Evolutionary conservation across 2,888 invertebrate species (phyloP).

Genomic region (Cheiracanthium punctorium): DNA sequence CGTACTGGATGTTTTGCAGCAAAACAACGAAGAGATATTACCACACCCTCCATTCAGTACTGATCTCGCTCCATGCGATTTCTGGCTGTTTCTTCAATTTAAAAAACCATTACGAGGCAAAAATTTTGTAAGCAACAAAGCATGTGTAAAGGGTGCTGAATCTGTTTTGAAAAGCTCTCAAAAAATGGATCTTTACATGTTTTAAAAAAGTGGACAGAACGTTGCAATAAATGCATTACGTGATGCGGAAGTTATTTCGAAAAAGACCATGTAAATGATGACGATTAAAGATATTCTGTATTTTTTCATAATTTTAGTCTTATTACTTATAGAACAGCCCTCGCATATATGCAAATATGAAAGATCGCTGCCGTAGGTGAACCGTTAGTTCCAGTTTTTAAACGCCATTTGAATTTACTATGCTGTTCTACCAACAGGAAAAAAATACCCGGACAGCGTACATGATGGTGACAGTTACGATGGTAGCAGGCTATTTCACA

Average conservation of each 20-base stretch:
- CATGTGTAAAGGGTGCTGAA: not conserved
- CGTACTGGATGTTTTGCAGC: not conserved
- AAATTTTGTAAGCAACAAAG: not conserved
- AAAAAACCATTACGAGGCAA: not conserved
- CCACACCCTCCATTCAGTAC: not conserved
- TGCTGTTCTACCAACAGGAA: no score
- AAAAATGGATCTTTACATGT: not conserved
- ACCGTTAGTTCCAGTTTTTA: no score
- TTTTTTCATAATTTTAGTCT: not conserved
- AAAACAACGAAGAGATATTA: not conserved
- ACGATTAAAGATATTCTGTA: not conserved
- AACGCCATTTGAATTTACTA: no score
- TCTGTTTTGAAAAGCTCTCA: not conserved
- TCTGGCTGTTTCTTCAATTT: not conserved
- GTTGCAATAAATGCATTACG: not conserved
- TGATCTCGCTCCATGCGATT: not conserved
- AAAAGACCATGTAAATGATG: not conserved
- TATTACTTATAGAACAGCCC: not conserved
- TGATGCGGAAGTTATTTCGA: not conserved
- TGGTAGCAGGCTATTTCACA: no score
- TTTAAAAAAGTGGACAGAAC: not conserved
- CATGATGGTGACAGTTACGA: no score
- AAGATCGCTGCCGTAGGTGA: no score
- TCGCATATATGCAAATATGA: no score
- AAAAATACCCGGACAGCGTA: no score